Evolutionary conservation across 2,888 invertebrate genomes (phyloP), one percentile per base, ranked within the genome.

Genomic region (Synanthedon andrenaeformis): DNA sequence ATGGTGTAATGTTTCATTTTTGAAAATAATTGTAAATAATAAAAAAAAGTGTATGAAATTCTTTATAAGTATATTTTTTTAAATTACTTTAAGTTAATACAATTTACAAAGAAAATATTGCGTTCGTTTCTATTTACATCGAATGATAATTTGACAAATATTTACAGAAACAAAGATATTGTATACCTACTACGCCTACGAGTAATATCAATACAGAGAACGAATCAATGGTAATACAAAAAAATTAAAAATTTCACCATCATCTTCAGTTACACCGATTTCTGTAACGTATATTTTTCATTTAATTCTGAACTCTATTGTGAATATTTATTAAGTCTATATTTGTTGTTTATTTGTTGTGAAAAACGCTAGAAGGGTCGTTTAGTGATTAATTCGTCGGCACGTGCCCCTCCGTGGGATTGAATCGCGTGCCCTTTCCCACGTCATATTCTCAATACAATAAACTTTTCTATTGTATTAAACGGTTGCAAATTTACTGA

Each of bases 331-430:
- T 45, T 45, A 35, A 35, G 12, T 45, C 8, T 6, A 45, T 13
- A 45, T 45, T 4, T 12, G 14, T 45, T 45, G 12, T 45, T n/a
- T n/a, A 13, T 45, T 12, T 12, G 35, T 45, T 12, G 14, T 13
- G n/a, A 4, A 14, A 45, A 14, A 13, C 11, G 4, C 45, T 45
- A 8, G n/a, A n/a, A 5, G 45, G 45, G 45, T 12, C 14, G 55
- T 53, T 53, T 54, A 49, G 55, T 54, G 53, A 64, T 62, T 60
- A 45, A 59, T 61, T 60, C 63, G 52, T 13, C 3, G 64, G 67
- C 76, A 74, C 76, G 76, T 71, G 75, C 58, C 57, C 57, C 51
- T 54, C 49, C 76, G 79, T 80, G 79, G 56, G 79, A 80, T 54
- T 67, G 68, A 49, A 62, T 66, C 62, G 67, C 67, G 66, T 65